phyloP scores from a whole-genome alignment of 1,140 invertebrate species.

The Drosophila jambulina region DNA sequence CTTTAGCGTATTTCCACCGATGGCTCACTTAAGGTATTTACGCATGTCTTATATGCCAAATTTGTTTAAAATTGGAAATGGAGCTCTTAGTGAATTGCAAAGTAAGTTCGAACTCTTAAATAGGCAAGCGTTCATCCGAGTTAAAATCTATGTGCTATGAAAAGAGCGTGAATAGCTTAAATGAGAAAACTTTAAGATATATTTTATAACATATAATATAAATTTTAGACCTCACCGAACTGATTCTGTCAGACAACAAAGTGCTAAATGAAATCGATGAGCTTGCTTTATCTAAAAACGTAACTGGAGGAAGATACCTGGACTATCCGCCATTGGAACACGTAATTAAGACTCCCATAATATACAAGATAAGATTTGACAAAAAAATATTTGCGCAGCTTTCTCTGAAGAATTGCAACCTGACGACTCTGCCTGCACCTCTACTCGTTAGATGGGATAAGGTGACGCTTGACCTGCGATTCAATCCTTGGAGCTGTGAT shows the following conservation, averaged over 20 bases:
- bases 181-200: no score
- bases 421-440: conserved; percentile 87
- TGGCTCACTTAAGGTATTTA: conserved; percentile 87
- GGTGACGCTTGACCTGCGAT: conserved; percentile 88
- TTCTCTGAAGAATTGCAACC: conserved; percentile 89
- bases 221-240: conserved; percentile 60
- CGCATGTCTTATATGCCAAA: conserved; percentile 88
- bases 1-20: conserved; percentile 87
- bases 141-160: no score
- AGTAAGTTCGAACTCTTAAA: conserved; percentile 47
- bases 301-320: conserved; percentile 54
- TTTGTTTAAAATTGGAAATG: conserved; percentile 86
- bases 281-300: conserved; percentile 85
- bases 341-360: conserved; percentile 29
- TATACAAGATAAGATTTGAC: neutral
- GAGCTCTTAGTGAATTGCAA: conserved; percentile 75
- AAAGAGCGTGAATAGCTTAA: no score
- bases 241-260: conserved; percentile 86
- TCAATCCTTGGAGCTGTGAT: conserved; percentile 92
- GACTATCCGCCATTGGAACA: conserved; percentile 73
- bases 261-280: conserved; percentile 87
- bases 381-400: conserved; percentile 84
- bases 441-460: conserved; percentile 89
- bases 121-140: neutral
- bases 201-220: neutral